A percentile compares a stretch with the other conserved stretches of the same genome.
phyloP scores from a whole-genome alignment of 1,140 invertebrate species.

The Cydia splendana region DNA sequence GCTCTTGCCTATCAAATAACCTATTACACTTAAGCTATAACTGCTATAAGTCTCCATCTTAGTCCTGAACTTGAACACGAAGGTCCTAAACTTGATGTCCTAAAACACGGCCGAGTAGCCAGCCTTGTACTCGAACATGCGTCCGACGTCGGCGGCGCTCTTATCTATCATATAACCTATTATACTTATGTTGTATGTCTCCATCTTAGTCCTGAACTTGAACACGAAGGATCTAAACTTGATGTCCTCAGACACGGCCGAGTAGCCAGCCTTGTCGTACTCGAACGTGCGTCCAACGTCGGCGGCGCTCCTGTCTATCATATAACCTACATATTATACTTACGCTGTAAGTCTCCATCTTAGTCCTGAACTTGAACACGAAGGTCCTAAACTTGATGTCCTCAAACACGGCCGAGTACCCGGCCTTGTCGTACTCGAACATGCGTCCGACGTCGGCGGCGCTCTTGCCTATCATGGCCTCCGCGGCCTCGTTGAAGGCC shows the following conservation, averaged over 20 bases:
- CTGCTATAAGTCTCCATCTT: constrained; percentile 95
- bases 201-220: constrained; percentile 91
- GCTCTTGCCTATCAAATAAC: constrained; percentile 84
- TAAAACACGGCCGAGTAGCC: constrained; percentile 84
- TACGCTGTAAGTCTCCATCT: constrained; percentile 95
- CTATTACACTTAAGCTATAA: constrained; percentile 81
- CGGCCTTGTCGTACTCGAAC: constrained; percentile 82
- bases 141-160: constrained; percentile 89
- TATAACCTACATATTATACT: constrained; percentile 54
- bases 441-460: constrained; percentile 89
- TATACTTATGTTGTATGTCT: constrained; percentile 86
- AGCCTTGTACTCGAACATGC: constrained; percentile 82
- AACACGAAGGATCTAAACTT: constrained; percentile 91
- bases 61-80: constrained; percentile 89
- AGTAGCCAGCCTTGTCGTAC: constrained; percentile 81
- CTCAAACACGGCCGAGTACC: constrained; percentile 83
- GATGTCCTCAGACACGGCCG: constrained; percentile 85
- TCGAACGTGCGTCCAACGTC: constrained; percentile 87
- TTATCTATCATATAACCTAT: constrained; percentile 82
- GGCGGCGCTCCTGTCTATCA: constrained; percentile 88
- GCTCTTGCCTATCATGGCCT: constrained; percentile 88
- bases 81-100: constrained; percentile 88
- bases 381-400: constrained; percentile 89
- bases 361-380: constrained; percentile 90
- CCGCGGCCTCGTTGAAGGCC: constrained; percentile 93